Conservation (phyloP, 2,113 vertebrate species). For the Microtus richardsoni region DNA sequence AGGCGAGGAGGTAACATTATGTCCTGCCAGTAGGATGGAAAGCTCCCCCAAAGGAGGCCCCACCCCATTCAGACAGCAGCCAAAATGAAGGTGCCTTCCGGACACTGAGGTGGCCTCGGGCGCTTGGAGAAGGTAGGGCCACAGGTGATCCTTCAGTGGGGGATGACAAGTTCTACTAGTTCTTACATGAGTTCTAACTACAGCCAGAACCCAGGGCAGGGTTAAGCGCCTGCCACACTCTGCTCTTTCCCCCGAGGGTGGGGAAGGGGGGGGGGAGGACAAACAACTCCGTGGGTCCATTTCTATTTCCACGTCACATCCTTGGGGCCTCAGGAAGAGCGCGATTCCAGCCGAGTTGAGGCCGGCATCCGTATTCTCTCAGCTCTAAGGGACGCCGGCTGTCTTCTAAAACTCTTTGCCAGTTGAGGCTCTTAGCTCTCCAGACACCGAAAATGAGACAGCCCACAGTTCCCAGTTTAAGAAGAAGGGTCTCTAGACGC, state of each 20-base stretch:
- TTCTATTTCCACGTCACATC: not conserved
- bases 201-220: not conserved
- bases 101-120: not conserved
- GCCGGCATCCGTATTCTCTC: not conserved
- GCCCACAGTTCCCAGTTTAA: not conserved
- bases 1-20: not conserved
- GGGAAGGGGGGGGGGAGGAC: not conserved
- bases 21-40: not conserved
- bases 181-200: not conserved
- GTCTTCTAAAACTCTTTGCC: not conserved
- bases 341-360: not conserved
- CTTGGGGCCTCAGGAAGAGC: slow-evolving; percentile 4
- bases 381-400: too few relatives aligned
- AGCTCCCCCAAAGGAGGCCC: not conserved
- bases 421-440: not conserved
- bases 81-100: not conserved
- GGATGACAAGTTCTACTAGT: not conserved
- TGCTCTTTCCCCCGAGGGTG: not conserved
- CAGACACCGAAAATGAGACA: not conserved
- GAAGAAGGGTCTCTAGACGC: not conserved
- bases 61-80: not conserved
- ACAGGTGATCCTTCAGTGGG: not conserved
- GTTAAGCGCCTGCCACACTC: not conserved
- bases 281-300: not conserved
- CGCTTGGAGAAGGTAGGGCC: not conserved